Base-by-base conservation (phyloP, 2,888 invertebrate genomes). In the Eudemis profundana region DNA sequence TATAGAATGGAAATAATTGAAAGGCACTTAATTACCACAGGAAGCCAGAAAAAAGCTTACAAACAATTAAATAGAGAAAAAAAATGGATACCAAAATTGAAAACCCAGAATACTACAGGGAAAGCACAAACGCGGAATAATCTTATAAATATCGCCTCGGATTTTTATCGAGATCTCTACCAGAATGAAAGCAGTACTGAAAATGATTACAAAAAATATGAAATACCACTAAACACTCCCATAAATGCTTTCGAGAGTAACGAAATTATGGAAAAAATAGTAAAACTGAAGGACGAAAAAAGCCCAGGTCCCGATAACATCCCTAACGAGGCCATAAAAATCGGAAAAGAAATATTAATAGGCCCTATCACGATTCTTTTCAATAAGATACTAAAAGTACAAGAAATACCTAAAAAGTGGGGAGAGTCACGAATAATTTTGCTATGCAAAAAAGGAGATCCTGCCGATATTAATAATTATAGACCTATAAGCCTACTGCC, bases 31-130 rank as follows among this genome's bases (percentile, higher is more conserved):
- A 8, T 40, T 4, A 40, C 10, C 10, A 40, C 38, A 14, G 38
- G 38, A 40, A 7, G 38, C 14, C 38, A 40, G n/a, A 40, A 40
- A n/a, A 40, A n/a, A 40, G 38, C 38, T 4, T n/a, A 40, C n/a
- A 40, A 40, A n/a, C 12, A 40, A n/a, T 40, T 40, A 40, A 40
- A 40, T 2, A 1, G n/a, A 10, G 38, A 40, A 4, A 40, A 40
- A 40, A 40, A 40, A n/a, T 40, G 38, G 38, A 40, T 40, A 40
- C 38, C 38, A n/a, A 40, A 4, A 4, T n/a, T 40, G n/a, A 40
- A 40, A 4, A 4, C 12, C 4, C 10, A 4, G n/a, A 17, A 8
- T 5, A 44, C 44, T 8, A 19, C 15, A 7, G 19, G 17, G 4
- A 44, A 15, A 7, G 4, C 17, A 17, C 44, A 17, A 17, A 44